These are phyloP conservation scores for Trichacis sp. DNA, from an alignment of 2,888 invertebrate species.

Conservation along the genomic window DNA sequence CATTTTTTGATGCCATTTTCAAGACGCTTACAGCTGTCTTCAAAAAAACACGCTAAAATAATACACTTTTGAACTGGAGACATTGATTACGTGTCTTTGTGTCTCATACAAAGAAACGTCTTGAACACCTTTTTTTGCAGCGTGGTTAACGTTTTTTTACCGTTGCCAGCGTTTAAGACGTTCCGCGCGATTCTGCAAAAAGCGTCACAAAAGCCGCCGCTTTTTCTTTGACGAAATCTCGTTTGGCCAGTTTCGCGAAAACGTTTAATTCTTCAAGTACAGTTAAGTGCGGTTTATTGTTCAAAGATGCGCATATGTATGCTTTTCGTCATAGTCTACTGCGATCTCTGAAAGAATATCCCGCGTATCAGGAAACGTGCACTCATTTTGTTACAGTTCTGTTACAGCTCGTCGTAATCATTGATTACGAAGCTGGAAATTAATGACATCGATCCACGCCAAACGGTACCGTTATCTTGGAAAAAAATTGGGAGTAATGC, in stretches of 20 bases:
- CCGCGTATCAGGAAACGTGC: conserved; percentile 27
- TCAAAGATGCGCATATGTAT: conserved; percentile 14
- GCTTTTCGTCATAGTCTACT: conserved; percentile 34
- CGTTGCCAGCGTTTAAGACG: background rate
- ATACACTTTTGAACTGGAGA: too few species aligned
- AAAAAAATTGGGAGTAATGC: conserved; percentile 18
- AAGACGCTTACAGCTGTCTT: too few species aligned
- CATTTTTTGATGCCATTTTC: too few species aligned
- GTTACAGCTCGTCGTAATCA: conserved; percentile 26
- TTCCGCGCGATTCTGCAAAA: background rate
- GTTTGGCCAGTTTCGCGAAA: background rate
- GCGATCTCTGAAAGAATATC: conserved; percentile 24
- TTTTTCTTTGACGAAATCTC: too few species aligned
- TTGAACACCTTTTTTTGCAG: too few species aligned
- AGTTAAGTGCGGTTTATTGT: conserved; percentile 36
- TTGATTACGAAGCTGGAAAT: conserved; percentile 33
- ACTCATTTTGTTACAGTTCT: conserved; percentile 22
- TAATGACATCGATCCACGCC: conserved; percentile 22
- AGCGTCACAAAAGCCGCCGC: background rate
- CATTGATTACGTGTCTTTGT: too few species aligned
- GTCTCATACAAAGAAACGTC: too few species aligned
- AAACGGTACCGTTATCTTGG: conserved; percentile 23
- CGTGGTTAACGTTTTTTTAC: too few species aligned
- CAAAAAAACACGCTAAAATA: too few species aligned
- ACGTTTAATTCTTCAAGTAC: conserved; percentile 19